Evolutionary conservation across 2,888 invertebrate genomes (phyloP).

Genomic region (Ametastegia equiseti): DNA sequence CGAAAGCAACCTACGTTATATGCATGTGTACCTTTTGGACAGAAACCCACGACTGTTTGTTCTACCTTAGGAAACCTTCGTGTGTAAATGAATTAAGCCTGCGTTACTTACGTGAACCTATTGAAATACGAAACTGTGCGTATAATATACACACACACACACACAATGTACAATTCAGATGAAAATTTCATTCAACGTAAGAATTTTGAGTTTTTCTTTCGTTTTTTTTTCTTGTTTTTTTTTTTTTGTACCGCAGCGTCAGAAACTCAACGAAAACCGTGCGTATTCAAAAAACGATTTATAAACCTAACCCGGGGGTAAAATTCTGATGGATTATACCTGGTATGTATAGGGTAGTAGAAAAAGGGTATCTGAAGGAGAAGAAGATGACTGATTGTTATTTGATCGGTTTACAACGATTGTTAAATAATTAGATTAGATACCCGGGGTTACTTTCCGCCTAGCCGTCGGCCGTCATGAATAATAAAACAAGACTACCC

Average conservation of each 20-base stretch:
- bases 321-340: background rate
- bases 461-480: background rate
- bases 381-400: background rate
- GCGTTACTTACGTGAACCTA: background rate
- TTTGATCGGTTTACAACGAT: background rate
- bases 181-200: too few relatives aligned
- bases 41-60: background rate
- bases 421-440: background rate
- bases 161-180: background rate
- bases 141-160: background rate
- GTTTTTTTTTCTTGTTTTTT: too few relatives aligned
- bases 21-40: background rate
- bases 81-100: slow-evolving; percentile 18
- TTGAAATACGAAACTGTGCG: background rate
- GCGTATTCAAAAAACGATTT: background rate
- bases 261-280: too few relatives aligned
- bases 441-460: background rate
- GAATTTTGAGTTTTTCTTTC: too few relatives aligned
- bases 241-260: too few relatives aligned
- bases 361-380: background rate
- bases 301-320: background rate
- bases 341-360: background rate
- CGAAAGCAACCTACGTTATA: too few relatives aligned
- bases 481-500: background rate
- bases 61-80: background rate